Base-by-base conservation (phyloP, 2,797 vertebrate genomes). In the Melanotaenia pygmaea region DNA sequence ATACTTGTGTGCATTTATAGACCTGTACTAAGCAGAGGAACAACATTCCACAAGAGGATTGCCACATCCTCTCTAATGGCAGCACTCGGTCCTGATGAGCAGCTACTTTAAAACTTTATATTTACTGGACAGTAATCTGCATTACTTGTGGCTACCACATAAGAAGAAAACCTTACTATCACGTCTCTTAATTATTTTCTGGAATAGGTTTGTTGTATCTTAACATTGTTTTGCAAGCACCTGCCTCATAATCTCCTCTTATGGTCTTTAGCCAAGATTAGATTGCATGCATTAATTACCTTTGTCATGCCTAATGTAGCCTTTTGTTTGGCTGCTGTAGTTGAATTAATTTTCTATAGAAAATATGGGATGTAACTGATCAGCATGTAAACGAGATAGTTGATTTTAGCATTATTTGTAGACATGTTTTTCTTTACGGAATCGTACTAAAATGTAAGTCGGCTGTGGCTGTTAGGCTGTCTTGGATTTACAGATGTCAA, bases 201-300 rank as follows among this genome's bases (percentile, higher is more conserved):
- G 22, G 22, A 32, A 58, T 54, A 53, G 30, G 34, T 71, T 60
- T 64, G 40, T 45, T 50, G 37, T 51, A 68, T 60, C 35, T 64
- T 53, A 9, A 79, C 65, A 37, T 64, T 84, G 72, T 63, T 69
- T n/a, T 20, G 8, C 62, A 75, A 83, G 18, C 20, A 54, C 64
- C 60, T 79, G 69, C 66, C 73, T 84, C n/a, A 0, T 83, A 77
- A 71, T 76, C 14, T 75, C 62, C 3, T 57, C 34, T 43, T 45
- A 47, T 38, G 2, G 53, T 67, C 5, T 81, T 5, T 20, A 72
- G 24, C 35, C 16, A 38, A 80, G 74, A 73, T 54, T 57, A 37
- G 53, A 65, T 26, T 74, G 77, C 86, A 87, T 87, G 78, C 0
- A 54, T 12, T 72, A 47, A 53, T 64, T 71, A n/a, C 37, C 6